Evolutionary conservation across 2,113 vertebrate genomes (phyloP), one percentile per base, ranked within the genome.

Genomic region (Gallinago media): DNA sequence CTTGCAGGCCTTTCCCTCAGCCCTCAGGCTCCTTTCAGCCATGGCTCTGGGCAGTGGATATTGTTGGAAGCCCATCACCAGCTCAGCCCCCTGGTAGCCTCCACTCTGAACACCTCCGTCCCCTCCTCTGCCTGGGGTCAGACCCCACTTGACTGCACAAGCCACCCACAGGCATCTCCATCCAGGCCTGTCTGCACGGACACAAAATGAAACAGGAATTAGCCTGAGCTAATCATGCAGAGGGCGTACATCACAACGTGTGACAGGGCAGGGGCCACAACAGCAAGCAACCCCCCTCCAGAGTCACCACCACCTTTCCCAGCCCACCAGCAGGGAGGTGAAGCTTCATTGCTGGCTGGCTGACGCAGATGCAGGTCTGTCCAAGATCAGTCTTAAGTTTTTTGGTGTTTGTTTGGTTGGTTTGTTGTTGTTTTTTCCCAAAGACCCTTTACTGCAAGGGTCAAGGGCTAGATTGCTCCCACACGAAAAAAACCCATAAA

Each of bases 191-290:
- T 23, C 1, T 10, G 47, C 34, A 13, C 36, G 77, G 61, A 18
- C 34, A 26, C 52, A 38, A 9, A 7, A 3, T 5, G 42, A 44
- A 9, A 42, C 2, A 2, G 26, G 3, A 15, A n/a, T 1, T 3
- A 13, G 22, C n/a, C 68, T 73, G 49, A 29, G 23, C 0, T 0
- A 32, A 10, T 34, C 9, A 1, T 21, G 17, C 32, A 29, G 52
- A 18, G 47, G 7, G 3, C 27, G 8, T 36, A 31, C 20, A 14
- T 11, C 54, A 49, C 68, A 6, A 54, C 31, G 1, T 4, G 4
- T 2, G n/a, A 9, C 4, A 42, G 42, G 13, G 26, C 34, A 55
- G 34, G 40, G 8, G 11, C 17, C 42, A 19, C 4, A 15, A 7
- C 15, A 91, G 44, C 25, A 44, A 44, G 36, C 42, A 75, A 2